phyloP scores from a whole-genome alignment of 2,888 invertebrate genomes.

The Hypolimnas misippus region DNA sequence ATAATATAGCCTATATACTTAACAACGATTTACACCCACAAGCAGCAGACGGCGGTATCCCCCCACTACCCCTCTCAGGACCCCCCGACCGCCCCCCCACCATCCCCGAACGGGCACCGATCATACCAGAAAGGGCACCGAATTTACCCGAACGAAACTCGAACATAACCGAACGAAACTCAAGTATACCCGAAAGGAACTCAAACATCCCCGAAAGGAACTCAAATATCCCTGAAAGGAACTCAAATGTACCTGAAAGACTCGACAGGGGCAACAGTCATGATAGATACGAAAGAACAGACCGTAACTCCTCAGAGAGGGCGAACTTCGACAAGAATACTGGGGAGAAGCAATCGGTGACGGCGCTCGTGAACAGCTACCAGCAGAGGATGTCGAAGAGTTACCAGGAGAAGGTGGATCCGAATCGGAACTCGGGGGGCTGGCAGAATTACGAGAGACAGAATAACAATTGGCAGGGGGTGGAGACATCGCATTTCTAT shows the following conservation, averaged over 20 bases:
- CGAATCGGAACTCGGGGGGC: constrained; percentile 51
- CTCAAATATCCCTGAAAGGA: constrained; percentile 26
- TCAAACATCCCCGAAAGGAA: constrained; percentile 28
- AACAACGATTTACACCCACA: constrained; percentile 16
- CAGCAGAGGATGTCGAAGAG: constrained; percentile 67
- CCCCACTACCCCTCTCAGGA: constrained; percentile 64
- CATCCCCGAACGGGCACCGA: constrained; percentile 53
- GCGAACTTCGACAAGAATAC: constrained; percentile 7
- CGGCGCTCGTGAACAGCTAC: constrained; percentile 73
- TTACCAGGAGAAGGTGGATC: constrained; percentile 51
- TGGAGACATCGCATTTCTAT: constrained; percentile 73
- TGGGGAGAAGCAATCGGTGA: constrained; percentile 62
- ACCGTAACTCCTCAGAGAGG: constrained; percentile 35
- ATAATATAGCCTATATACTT: neutral
- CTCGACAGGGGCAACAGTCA: no score
- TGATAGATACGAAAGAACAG: constrained; percentile 32
- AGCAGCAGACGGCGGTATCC: constrained; percentile 56
- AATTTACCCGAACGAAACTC: constrained; percentile 51
- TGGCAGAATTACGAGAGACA: constrained; percentile 48
- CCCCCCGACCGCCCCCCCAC: constrained; percentile 59
- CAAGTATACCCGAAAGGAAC: constrained; percentile 43
- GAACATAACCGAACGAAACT: constrained; percentile 49
- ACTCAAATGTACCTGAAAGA: constrained; percentile 29
- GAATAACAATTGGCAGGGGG: constrained; percentile 62
- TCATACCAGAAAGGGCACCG: constrained; percentile 57